phyloP scores from a whole-genome alignment of 2,797 vertebrate species.

The Spheniscus humboldti region DNA sequence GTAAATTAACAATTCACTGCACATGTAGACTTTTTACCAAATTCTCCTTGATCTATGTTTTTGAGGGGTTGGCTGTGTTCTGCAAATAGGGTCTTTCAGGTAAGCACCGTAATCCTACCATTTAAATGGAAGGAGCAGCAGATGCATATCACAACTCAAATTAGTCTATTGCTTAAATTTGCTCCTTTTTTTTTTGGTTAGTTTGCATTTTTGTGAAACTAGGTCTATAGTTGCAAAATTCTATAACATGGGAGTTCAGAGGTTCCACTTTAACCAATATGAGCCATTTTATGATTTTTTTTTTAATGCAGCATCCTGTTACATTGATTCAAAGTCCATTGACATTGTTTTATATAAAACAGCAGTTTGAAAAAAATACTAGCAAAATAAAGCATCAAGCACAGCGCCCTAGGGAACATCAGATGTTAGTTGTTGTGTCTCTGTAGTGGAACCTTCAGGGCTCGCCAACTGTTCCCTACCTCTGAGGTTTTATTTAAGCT shows the following conservation, averaged over 20 bases:
- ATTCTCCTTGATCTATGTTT: background rate
- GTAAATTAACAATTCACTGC: background rate
- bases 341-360: background rate
- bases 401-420: background rate
- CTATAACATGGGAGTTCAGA: background rate
- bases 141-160: background rate
- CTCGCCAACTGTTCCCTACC: conserved; percentile 31
- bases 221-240: background rate
- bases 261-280: background rate
- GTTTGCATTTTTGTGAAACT: background rate
- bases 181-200: background rate
- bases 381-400: background rate
- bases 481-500: conserved; percentile 52
- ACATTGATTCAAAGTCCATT: background rate
- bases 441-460: conserved; percentile 18
- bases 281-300: background rate
- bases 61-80: background rate
- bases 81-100: background rate
- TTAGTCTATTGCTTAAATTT: background rate
- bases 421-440: conserved; percentile 37
- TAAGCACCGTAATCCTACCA: background rate
- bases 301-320: background rate
- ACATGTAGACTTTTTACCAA: background rate
- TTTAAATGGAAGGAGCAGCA: background rate
- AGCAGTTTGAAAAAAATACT: background rate